Evolutionary conservation across 1,140 invertebrate species (phyloP).

Genomic region (Zaprionus africanus): DNA sequence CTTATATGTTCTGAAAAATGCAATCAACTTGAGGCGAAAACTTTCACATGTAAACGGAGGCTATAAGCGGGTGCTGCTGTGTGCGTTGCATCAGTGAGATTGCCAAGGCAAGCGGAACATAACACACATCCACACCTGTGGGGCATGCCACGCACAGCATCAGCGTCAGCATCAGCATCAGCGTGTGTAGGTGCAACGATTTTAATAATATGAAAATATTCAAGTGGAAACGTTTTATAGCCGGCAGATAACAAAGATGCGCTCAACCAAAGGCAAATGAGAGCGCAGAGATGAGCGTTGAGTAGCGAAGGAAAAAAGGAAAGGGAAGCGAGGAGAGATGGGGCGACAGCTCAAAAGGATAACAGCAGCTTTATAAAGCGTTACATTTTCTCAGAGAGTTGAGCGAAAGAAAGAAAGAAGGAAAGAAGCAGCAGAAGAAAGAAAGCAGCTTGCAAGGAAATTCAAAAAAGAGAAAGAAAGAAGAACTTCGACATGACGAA

Average conservation of each 20-base stretch:
- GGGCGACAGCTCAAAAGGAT: not conserved
- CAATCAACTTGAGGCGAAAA: slow-evolving; percentile 79
- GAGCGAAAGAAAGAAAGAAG: not conserved
- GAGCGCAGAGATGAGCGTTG: not conserved
- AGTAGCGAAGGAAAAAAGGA: not conserved
- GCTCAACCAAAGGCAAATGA: slow-evolving; percentile 40
- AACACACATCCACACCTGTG: slow-evolving; percentile 34
- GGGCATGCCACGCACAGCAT: slow-evolving; percentile 33
- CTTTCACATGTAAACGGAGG: slow-evolving; percentile 58
- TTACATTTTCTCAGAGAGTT: not conserved
- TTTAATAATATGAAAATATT: slow-evolving; percentile 51
- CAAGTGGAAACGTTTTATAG: slow-evolving; percentile 50
- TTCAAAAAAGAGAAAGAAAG: not conserved
- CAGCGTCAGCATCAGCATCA: slow-evolving; percentile 2
- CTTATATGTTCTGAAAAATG: slow-evolving; percentile 75
- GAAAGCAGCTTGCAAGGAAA: not conserved
- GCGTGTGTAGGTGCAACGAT: slow-evolving; percentile 15
- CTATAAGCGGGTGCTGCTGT: slow-evolving; percentile 17
- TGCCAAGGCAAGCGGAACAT: slow-evolving; percentile 67
- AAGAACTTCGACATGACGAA: too few species aligned
- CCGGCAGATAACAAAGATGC: slow-evolving; percentile 41
- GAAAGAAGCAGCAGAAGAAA: not conserved
- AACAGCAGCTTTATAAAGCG: not conserved
- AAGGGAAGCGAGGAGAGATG: not conserved
- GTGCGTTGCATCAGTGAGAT: slow-evolving; percentile 40